phyloP scores from a whole-genome alignment of 2,888 invertebrate genomes.

The Habrosyne pyritoides region DNA sequence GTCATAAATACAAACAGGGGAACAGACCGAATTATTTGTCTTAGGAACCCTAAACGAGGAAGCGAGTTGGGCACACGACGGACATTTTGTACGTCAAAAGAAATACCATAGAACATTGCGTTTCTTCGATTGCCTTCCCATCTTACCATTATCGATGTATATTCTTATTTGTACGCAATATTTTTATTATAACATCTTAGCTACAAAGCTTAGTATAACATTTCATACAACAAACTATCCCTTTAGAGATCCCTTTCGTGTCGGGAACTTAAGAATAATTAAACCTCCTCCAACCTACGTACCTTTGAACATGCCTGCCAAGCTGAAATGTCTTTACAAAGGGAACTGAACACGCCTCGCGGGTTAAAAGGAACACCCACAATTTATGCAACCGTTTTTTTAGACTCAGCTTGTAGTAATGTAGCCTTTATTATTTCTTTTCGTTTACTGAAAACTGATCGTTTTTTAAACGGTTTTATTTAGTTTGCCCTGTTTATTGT shows the following conservation, averaged over 20 bases:
- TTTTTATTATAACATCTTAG: too few species aligned
- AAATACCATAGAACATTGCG: too few species aligned
- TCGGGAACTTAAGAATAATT: slow-evolving; percentile 60
- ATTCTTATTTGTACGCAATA: too few species aligned
- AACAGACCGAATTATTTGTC: too few species aligned
- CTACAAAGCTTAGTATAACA: too few species aligned
- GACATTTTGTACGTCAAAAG: too few species aligned
- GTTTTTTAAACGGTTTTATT: slow-evolving; percentile 9
- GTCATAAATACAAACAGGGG: too few species aligned
- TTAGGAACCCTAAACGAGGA: too few species aligned
- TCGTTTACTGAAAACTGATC: background rate
- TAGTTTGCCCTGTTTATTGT: slow-evolving; percentile 25
- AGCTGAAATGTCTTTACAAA: slow-evolving; percentile 64
- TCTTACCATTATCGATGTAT: too few species aligned
- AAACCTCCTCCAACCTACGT: slow-evolving; percentile 56
- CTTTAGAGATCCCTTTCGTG: background rate
- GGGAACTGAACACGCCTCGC: slow-evolving; percentile 56
- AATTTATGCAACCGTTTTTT: slow-evolving; percentile 49
- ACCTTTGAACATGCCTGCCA: slow-evolving; percentile 60
- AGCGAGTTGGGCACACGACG: too few species aligned
- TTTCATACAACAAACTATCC: too few species aligned
- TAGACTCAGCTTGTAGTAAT: slow-evolving; percentile 29
- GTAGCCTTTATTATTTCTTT: slow-evolving; percentile 4
- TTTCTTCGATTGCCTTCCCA: too few species aligned
- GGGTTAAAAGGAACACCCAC: slow-evolving; percentile 61